A percentile compares a stretch with the other conserved stretches of the same genome.
These are phyloP conservation scores for Agonopterix arenella DNA, from an alignment of 2,888 invertebrate species.

Conservation along the genomic window DNA sequence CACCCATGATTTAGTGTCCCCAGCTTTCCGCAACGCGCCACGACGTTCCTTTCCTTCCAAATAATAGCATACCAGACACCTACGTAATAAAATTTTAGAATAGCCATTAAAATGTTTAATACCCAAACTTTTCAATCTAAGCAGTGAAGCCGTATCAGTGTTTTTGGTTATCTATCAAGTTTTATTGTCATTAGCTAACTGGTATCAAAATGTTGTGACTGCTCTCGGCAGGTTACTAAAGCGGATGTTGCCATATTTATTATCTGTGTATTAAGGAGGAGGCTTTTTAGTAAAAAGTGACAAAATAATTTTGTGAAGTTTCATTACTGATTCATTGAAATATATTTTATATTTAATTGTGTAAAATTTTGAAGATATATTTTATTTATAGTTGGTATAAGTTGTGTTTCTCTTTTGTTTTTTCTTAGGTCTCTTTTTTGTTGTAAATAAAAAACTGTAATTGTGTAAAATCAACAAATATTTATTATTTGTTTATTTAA, in stretches of 20 bases:
- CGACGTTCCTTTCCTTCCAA: not conserved
- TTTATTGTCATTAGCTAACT: constrained; percentile 29
- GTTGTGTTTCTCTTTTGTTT: too few species aligned
- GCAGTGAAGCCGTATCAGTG: constrained; percentile 20
- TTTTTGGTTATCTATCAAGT: constrained; percentile 32
- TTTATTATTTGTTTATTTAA: too few species aligned
- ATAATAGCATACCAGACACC: not conserved
- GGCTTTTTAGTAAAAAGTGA: constrained; percentile 1
- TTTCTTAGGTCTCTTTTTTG: too few species aligned
- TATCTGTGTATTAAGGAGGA: constrained; percentile 21
- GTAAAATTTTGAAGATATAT: too few species aligned
- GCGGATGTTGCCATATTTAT: constrained; percentile 30
- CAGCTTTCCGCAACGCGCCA: too few species aligned
- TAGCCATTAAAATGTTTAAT: constrained; percentile 24
- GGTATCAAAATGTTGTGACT: constrained; percentile 34
- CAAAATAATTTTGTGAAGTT: too few species aligned
- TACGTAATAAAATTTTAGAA: constrained; percentile 14
- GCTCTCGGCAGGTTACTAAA: constrained; percentile 19
- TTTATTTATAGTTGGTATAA: too few species aligned
- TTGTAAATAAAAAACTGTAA: too few species aligned
- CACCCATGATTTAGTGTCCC: too few species aligned
- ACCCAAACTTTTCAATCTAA: constrained; percentile 23
- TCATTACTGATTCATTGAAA: too few species aligned
- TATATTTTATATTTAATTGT: too few species aligned
- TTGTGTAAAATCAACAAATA: too few species aligned